These are phyloP conservation scores for Athalia cordata DNA, from an alignment of 2,888 invertebrate species.

Conservation along the genomic window DNA sequence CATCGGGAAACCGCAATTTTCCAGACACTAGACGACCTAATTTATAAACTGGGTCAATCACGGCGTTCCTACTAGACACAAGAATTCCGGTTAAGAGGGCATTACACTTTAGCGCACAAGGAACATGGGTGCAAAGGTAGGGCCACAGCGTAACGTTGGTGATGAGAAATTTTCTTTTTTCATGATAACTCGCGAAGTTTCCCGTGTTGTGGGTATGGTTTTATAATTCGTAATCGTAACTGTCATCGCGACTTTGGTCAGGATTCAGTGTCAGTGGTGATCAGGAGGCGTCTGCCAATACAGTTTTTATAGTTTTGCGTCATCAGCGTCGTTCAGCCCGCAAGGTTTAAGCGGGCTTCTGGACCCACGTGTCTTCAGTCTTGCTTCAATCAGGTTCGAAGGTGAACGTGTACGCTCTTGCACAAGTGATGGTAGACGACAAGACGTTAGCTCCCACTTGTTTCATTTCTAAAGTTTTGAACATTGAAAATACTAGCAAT, in stretches of 20 bases:
- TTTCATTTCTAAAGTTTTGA: not conserved
- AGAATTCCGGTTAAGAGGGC: not conserved
- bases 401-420: constrained; percentile 21
- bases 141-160: not conserved
- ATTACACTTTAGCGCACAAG: not conserved
- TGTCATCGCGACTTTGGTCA: not conserved
- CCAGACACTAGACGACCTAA: not conserved
- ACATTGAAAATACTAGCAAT: not conserved
- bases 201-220: not conserved
- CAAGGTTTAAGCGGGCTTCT: constrained; percentile 9
- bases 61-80: not conserved
- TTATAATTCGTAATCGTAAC: not conserved
- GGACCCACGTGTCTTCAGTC: constrained; percentile 38
- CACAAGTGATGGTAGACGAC: constrained; percentile 24
- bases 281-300: not conserved
- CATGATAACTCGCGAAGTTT: too few relatives aligned
- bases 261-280: not conserved
- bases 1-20: too few relatives aligned
- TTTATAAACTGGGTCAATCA: constrained; percentile 17
- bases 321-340: constrained; percentile 16
- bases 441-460: not conserved
- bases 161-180: not conserved
- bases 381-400: constrained; percentile 31
- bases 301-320: constrained; percentile 10
- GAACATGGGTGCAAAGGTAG: constrained; percentile 19